Conservation (phyloP, 2,888 invertebrate genomes). For the Zaprionus lineosus region DNA sequence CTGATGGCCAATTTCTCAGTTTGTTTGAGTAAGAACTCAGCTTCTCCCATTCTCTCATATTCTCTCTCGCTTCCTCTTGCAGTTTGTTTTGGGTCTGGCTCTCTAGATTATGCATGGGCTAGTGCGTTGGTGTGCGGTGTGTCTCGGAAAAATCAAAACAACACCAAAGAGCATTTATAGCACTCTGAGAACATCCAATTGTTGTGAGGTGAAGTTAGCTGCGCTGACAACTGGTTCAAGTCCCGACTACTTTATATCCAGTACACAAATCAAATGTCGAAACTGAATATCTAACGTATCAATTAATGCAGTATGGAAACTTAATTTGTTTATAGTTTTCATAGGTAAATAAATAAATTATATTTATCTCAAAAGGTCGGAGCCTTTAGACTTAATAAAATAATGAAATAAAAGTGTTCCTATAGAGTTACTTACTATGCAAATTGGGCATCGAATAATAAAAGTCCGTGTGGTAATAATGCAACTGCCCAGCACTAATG, state of each 20-base stretch:
- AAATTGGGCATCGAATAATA: conserved; percentile 80
- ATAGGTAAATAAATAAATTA: too few relatives aligned
- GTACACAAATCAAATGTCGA: too few relatives aligned
- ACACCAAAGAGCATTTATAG: too few relatives aligned
- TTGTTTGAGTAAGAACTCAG: conserved; percentile 12
- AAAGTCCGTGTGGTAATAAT: conserved; percentile 82
- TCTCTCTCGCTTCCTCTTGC: conserved; percentile 2
- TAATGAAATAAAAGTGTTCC: neutral
- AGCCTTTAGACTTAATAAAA: too few relatives aligned
- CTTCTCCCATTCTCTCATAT: conserved; percentile 1
- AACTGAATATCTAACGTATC: too few relatives aligned
- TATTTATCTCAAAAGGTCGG: too few relatives aligned
- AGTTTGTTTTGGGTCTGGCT: neutral
- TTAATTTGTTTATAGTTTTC: too few relatives aligned
- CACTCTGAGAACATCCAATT: conserved; percentile 22
- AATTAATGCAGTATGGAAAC: too few relatives aligned
- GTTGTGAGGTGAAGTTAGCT: conserved; percentile 64
- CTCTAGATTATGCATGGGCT: conserved; percentile 3
- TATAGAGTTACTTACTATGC: conserved; percentile 70
- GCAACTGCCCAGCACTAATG: conserved; percentile 75
- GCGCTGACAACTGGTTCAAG: conserved; percentile 37
- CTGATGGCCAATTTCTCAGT: conserved; percentile 22
- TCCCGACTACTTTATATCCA: conserved; percentile 17
- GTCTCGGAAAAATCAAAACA: conserved; percentile 38
- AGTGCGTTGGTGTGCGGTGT: neutral